Conservation (phyloP, 2,797 vertebrate genomes). For the Borostomias antarcticus region DNA sequence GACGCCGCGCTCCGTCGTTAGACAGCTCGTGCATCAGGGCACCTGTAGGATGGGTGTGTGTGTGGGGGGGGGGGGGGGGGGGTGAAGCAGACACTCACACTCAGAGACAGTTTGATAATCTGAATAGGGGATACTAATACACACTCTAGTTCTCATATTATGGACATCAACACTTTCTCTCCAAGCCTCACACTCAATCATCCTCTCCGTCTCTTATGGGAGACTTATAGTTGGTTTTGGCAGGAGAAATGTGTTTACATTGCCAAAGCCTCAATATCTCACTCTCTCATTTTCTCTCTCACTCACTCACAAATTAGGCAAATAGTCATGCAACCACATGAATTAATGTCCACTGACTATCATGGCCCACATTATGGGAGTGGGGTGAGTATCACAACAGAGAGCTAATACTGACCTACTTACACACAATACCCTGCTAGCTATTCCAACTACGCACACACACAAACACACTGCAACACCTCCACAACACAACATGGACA, state of each 20-base stretch:
- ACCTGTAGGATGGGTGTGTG: slow-evolving; percentile 80
- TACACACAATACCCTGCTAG: slow-evolving; percentile 38
- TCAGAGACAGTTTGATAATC: not conserved
- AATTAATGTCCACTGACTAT: not conserved
- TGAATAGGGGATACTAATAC: no score
- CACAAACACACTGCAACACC: not conserved
- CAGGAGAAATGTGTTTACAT: no score
- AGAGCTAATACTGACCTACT: slow-evolving; percentile 69
- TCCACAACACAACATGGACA: slow-evolving; percentile 10
- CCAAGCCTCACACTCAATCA: no score
- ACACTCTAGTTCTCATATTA: no score
- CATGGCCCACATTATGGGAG: not conserved
- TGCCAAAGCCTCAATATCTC: no score
- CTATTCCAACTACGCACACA: not conserved
- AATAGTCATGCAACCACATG: not conserved
- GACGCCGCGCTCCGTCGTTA: slow-evolving; percentile 93
- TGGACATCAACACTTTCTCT: no score
- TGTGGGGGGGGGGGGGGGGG: not conserved
- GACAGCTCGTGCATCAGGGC: slow-evolving; percentile 99
- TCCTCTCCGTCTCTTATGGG: not conserved
- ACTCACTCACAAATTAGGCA: not conserved
- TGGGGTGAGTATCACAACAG: slow-evolving; percentile 38
- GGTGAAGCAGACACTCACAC: not conserved
- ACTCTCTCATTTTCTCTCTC: not conserved
- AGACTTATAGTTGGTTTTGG: no score